Evolutionary conservation across 2,888 invertebrate species (phyloP).

Genomic region (Rhingia rostrata): DNA sequence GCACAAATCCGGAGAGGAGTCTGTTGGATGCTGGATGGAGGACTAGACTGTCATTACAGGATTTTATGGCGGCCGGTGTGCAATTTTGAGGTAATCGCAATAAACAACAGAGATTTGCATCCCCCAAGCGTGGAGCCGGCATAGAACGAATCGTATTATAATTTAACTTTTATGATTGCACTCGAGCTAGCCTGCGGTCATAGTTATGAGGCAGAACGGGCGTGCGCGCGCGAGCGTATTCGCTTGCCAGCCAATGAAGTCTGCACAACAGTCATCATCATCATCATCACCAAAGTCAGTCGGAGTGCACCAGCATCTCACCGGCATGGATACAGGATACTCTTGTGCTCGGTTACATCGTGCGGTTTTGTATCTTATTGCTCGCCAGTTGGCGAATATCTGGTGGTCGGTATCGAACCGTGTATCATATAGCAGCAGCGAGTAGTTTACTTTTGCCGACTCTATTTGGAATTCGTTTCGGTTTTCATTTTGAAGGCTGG

Average conservation of each 20-base stretch:
- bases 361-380: conserved; percentile 60
- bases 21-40: not conserved
- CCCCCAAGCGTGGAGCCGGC: conserved; percentile 53
- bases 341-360: conserved; percentile 18
- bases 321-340: not conserved
- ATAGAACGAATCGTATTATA: conserved; percentile 72
- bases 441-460: conserved; percentile 65
- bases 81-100: conserved; percentile 74
- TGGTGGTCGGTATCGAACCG: conserved; percentile 22
- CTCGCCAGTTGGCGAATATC: conserved; percentile 46
- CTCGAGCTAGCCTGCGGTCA: conserved; percentile 67
- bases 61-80: conserved; percentile 73
- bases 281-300: conserved; percentile 25
- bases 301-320: conserved; percentile 24
- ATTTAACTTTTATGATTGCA: conserved; percentile 74
- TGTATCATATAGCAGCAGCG: conserved; percentile 29
- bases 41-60: conserved; percentile 69
- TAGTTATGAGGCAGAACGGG: conserved; percentile 59
- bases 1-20: conserved; percentile 12
- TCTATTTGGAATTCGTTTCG: conserved; percentile 49
- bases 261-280: conserved; percentile 67
- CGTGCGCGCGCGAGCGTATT: not conserved
- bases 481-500: conserved; percentile 4
- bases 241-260: conserved; percentile 36
- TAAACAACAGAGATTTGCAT: conserved; percentile 74